Conservation (phyloP, 2,113 vertebrate species). For the Orycteropus afer region DNA sequence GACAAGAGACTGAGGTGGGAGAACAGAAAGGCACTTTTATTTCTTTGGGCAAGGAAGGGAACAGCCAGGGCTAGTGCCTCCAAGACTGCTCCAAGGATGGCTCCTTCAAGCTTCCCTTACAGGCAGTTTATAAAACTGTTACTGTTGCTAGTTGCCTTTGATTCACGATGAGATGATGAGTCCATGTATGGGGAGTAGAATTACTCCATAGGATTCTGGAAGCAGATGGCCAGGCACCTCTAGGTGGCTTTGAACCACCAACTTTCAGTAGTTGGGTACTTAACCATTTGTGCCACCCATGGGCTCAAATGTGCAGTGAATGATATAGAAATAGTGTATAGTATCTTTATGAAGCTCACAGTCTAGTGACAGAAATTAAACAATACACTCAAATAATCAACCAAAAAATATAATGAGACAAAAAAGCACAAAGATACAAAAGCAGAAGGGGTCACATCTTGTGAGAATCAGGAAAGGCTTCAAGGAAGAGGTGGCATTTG, state of each 20-base stretch:
- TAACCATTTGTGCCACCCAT: neutral
- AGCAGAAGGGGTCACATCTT: neutral
- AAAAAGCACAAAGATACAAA: neutral
- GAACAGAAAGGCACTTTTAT: too few relatives aligned
- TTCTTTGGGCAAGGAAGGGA: too few relatives aligned
- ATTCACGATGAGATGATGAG: too few relatives aligned
- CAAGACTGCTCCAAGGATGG: too few relatives aligned
- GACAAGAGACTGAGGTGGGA: too few relatives aligned
- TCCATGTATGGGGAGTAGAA: too few relatives aligned
- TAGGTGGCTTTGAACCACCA: neutral
- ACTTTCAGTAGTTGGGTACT: neutral
- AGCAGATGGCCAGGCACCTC: neutral
- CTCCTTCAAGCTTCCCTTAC: too few relatives aligned
- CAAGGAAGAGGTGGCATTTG: neutral
- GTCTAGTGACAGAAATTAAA: neutral
- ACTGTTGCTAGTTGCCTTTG: too few relatives aligned
- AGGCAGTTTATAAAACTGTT: too few relatives aligned
- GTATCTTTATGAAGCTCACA: neutral
- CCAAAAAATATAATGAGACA: neutral
- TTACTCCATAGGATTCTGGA: neutral
- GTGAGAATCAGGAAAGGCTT: constrained; percentile 6
- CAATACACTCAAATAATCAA: neutral
- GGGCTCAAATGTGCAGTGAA: neutral
- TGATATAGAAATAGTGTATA: neutral
- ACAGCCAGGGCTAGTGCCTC: too few relatives aligned